Evolutionary conservation across 2,113 vertebrate genomes (phyloP).

Genomic region (Accipiter virgatus): DNA sequence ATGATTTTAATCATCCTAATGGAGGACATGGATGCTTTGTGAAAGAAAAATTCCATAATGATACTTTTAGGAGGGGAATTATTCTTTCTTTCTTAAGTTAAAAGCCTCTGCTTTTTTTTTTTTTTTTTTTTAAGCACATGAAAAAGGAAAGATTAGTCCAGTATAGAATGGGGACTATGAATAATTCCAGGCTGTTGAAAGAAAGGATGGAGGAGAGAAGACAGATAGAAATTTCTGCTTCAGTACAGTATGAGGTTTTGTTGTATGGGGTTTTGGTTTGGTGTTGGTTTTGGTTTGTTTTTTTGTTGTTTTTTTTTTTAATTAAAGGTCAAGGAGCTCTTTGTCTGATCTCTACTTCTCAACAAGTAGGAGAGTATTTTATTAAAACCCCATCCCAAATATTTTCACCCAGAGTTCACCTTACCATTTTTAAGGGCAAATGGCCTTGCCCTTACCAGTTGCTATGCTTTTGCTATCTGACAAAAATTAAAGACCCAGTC

Average conservation of each 20-base stretch:
- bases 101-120: neutral
- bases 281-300: no score
- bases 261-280: neutral
- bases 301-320: neutral
- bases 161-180: neutral
- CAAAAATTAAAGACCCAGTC: neutral
- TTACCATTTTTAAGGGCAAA: neutral
- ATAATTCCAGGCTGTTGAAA: neutral
- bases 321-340: neutral
- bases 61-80: constrained; percentile 1
- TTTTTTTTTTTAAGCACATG: neutral
- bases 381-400: neutral
- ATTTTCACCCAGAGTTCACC: neutral
- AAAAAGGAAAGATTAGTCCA: neutral
- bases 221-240: neutral
- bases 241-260: neutral
- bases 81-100: neutral
- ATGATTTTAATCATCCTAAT: constrained; percentile 68
- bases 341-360: neutral
- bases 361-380: neutral
- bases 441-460: neutral
- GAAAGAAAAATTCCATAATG: constrained; percentile 53
- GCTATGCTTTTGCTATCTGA: neutral
- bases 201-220: neutral
- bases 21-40: constrained; percentile 15